Percentiles rank a stretch among this genome's conserved stretches.
These are phyloP conservation scores for Dicaeum eximium DNA, from an alignment of 2,113 vertebrate genomes.

Conservation along the genomic window DNA sequence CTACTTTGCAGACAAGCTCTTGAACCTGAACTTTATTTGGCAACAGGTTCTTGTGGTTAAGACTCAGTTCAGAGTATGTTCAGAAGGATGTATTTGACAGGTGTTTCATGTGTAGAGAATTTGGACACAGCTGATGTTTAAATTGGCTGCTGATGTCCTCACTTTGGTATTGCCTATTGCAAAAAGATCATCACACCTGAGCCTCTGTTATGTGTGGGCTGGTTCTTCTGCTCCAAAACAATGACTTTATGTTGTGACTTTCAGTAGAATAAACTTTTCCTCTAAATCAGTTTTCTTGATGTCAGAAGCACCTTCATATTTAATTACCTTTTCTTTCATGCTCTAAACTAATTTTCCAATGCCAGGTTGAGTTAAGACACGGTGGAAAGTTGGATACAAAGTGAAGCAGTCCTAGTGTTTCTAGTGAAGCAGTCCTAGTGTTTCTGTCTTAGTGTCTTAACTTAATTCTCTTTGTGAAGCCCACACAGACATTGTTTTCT, in stretches of 20 bases:
- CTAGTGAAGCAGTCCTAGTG: background rate
- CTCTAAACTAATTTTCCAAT: background rate
- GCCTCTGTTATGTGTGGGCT: background rate
- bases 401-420: background rate
- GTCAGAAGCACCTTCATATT: background rate
- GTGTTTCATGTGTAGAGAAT: background rate
- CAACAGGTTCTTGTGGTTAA: background rate
- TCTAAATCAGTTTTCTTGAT: background rate
- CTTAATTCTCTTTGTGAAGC: background rate
- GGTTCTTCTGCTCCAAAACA: background rate
- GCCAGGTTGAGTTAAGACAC: background rate
- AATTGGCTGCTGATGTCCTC: background rate
- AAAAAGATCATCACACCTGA: background rate
- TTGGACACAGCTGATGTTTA: background rate
- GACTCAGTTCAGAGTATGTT: background rate
- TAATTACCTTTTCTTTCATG: background rate
- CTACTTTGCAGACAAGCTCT: background rate
- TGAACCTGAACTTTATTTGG: background rate
- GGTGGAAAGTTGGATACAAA: background rate
- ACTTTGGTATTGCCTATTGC: background rate
- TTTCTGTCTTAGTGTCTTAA: background rate
- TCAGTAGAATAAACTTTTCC: background rate
- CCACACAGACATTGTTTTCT: background rate
- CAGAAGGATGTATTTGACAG: background rate
- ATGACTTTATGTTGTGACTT: background rate